Conservation (phyloP, 2,888 invertebrate species). For the Diplolepis rosae region DNA sequence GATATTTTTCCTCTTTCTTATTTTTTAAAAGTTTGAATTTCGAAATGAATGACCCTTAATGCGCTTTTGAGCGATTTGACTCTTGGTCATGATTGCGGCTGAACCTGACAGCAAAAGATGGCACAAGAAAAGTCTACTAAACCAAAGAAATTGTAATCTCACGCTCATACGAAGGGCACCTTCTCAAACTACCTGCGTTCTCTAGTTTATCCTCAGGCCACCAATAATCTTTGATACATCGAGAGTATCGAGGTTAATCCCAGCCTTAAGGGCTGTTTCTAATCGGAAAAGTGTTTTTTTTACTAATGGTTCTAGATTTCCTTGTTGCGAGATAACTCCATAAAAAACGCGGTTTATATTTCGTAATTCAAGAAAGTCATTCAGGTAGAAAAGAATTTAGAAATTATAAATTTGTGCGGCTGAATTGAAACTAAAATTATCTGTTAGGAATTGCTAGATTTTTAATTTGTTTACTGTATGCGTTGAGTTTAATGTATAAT, state of each 20-base stretch:
- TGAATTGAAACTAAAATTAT: too few species aligned
- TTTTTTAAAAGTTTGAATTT: background rate
- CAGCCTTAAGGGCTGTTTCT: constrained; percentile 14
- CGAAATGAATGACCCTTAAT: background rate
- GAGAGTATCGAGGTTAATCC: background rate
- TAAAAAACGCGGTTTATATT: too few species aligned
- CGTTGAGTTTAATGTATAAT: too few species aligned
- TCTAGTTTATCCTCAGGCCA: constrained; percentile 9
- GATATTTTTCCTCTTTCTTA: background rate
- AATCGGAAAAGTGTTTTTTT: constrained; percentile 5
- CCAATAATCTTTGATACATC: background rate
- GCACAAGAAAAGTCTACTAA: background rate
- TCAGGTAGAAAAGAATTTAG: too few species aligned
- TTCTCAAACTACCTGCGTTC: background rate
- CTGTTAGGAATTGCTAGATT: too few species aligned
- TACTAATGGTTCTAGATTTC: background rate
- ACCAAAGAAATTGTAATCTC: background rate
- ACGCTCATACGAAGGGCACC: background rate
- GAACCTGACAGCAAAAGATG: background rate
- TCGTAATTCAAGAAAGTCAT: too few species aligned
- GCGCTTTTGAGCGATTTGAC: constrained; percentile 5
- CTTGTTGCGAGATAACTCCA: background rate
- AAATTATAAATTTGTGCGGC: too few species aligned
- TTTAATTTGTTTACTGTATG: too few species aligned
- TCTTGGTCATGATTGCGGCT: background rate